Conservation (phyloP, 2,888 invertebrate genomes). For the Dolomedes plantarius region DNA sequence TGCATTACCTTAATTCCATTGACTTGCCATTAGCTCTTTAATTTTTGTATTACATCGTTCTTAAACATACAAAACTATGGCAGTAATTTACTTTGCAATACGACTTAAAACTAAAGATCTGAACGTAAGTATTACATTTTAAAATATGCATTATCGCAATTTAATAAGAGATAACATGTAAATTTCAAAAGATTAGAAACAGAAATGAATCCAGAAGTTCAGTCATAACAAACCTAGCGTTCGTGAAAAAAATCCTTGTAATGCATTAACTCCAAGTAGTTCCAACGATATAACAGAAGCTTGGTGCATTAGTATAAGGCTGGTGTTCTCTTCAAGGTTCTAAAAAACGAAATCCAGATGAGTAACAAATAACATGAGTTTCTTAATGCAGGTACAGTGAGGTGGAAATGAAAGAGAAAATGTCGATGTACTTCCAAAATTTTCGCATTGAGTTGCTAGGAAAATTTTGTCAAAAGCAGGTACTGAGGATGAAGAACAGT, state of each 20-base stretch:
- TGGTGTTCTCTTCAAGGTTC: background rate
- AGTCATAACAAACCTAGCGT: background rate
- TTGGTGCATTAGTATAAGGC: background rate
- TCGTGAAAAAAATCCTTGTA: background rate
- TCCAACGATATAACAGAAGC: background rate
- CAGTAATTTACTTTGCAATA: too few species aligned
- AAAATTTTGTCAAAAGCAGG: conserved; percentile 32
- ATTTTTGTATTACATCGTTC: too few species aligned
- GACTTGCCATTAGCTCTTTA: too few species aligned
- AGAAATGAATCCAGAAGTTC: too few species aligned
- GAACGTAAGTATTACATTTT: too few species aligned
- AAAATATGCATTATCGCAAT: too few species aligned
- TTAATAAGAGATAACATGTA: too few species aligned
- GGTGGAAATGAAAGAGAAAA: conserved; percentile 34
- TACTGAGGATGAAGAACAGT: conserved; percentile 46
- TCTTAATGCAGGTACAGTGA: conserved; percentile 39
- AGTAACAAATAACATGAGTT: conserved; percentile 12
- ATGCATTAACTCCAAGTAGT: background rate
- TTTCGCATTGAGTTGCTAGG: background rate
- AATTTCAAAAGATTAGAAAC: too few species aligned
- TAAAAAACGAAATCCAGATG: conserved; percentile 4
- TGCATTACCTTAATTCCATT: too few species aligned
- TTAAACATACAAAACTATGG: too few species aligned
- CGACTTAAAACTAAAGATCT: too few species aligned
- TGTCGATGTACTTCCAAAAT: conserved; percentile 15